Percentiles rank a stretch among this genome's conserved stretches.
These are phyloP conservation scores for Acrocephalus kingi DNA, from an alignment of 2,113 vertebrate species.

Conservation along the genomic window DNA sequence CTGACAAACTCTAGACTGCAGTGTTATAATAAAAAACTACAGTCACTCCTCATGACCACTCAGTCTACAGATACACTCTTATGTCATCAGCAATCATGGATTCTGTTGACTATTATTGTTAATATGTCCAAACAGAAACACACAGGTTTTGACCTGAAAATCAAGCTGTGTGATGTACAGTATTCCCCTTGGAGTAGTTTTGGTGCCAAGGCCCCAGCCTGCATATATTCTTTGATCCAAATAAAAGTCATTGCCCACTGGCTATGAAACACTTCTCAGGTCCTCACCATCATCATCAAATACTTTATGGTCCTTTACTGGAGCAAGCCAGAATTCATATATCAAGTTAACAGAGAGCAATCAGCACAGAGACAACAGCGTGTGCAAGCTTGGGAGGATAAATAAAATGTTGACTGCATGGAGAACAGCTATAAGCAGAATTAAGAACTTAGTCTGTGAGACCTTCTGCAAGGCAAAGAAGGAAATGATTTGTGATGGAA, in stretches of 20 bases:
- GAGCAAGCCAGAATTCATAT: neutral
- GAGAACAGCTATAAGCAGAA: neutral
- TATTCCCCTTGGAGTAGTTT: neutral
- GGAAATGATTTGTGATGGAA: neutral
- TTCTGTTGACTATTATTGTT: neutral
- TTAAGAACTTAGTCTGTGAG: neutral
- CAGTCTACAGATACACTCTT: neutral
- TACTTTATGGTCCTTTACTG: neutral
- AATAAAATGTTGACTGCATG: neutral
- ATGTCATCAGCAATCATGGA: neutral
- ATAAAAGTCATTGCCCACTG: neutral
- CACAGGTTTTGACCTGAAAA: neutral
- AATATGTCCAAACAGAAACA: neutral
- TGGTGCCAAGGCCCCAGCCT: neutral
- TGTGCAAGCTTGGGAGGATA: neutral
- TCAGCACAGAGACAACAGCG: neutral
- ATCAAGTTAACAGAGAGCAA: neutral
- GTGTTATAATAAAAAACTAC: neutral
- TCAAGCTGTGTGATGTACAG: fast-evolving
- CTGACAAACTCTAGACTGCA: neutral
- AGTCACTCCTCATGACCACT: neutral
- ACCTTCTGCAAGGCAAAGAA: neutral
- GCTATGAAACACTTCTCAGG: neutral
- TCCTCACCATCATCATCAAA: neutral
- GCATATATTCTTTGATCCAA: neutral